phyloP scores from a whole-genome alignment of 2,113 vertebrate species.

The Mustela nigripes region DNA sequence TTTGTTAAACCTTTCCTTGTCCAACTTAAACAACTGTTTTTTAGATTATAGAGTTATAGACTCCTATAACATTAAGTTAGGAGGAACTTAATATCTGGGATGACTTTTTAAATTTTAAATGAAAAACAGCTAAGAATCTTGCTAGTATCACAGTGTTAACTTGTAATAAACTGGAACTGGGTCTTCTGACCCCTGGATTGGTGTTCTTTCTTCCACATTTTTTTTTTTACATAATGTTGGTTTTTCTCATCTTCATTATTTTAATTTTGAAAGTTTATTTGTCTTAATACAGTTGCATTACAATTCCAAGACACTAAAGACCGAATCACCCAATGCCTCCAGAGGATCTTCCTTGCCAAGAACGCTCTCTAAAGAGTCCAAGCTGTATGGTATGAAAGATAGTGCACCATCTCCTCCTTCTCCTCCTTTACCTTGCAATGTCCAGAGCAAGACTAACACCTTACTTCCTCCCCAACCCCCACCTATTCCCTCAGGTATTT shows the following conservation, averaged over 20 bases:
- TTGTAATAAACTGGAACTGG: not conserved
- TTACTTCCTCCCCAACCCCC: constrained; percentile 97
- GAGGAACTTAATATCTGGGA: constrained; percentile 5
- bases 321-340: constrained; percentile 96
- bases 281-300: constrained; percentile 95
- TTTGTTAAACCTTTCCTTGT: not conserved
- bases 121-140: not conserved
- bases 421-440: constrained; percentile 90
- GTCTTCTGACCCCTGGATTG: not conserved
- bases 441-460: constrained; percentile 96
- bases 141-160: not conserved
- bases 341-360: constrained; percentile 98
- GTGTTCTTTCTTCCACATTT: not conserved
- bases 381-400: constrained; percentile 99
- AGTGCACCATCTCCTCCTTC: constrained; percentile 88
- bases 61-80: not conserved
- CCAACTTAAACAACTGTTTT: not conserved
- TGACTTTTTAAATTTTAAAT: not conserved
- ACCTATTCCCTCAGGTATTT: constrained; percentile 97
- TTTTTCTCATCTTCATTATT: not conserved
- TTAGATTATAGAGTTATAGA: constrained; percentile 11
- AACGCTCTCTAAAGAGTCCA: constrained; percentile 99
- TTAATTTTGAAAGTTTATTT: constrained; percentile 64
- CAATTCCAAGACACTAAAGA: constrained; percentile 98
- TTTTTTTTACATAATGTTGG: not conserved